These are phyloP conservation scores for Hoplias malabaricus DNA, from an alignment of 2,113 vertebrate species.

Conservation along the genomic window DNA sequence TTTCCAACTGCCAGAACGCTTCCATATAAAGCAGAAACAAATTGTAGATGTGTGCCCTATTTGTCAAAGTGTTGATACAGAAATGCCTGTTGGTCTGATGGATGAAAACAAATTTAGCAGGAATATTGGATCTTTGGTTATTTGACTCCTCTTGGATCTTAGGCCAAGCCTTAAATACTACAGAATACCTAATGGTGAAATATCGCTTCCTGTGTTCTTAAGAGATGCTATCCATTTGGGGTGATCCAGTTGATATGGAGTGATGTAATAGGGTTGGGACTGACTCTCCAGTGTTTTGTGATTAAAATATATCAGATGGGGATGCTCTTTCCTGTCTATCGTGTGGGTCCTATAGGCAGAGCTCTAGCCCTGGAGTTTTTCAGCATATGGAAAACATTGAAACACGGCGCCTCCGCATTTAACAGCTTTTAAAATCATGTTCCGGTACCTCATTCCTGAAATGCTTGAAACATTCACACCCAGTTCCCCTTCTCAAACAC, in stretches of 20 bases:
- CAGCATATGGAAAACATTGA: constrained; percentile 44
- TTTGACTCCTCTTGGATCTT: neutral
- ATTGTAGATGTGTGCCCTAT: neutral
- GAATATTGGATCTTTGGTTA: no score
- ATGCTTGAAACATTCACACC: constrained; percentile 26
- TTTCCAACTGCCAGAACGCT: no score
- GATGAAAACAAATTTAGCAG: neutral
- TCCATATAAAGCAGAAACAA: constrained; percentile 13
- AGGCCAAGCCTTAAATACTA: neutral
- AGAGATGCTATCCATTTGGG: constrained; percentile 22
- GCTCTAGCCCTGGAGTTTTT: constrained; percentile 7
- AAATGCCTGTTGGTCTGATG: neutral
- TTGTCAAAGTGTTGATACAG: neutral
- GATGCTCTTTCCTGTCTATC: constrained; percentile 49
- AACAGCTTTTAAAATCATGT: constrained; percentile 20
- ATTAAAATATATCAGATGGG: constrained; percentile 21
- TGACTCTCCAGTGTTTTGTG: constrained; percentile 49
- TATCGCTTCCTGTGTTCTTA: constrained; percentile 19
- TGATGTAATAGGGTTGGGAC: constrained; percentile 42
- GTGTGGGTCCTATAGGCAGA: constrained; percentile 35
- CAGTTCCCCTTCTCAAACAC: constrained; percentile 7
- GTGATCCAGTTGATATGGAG: constrained; percentile 11
- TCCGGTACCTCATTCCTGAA: constrained; percentile 20
- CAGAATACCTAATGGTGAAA: constrained; percentile 23
- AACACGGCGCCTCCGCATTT: constrained; percentile 9